phyloP scores from a whole-genome alignment of 1,140 invertebrate genomes.

The Eurytemora carolleeae region DNA sequence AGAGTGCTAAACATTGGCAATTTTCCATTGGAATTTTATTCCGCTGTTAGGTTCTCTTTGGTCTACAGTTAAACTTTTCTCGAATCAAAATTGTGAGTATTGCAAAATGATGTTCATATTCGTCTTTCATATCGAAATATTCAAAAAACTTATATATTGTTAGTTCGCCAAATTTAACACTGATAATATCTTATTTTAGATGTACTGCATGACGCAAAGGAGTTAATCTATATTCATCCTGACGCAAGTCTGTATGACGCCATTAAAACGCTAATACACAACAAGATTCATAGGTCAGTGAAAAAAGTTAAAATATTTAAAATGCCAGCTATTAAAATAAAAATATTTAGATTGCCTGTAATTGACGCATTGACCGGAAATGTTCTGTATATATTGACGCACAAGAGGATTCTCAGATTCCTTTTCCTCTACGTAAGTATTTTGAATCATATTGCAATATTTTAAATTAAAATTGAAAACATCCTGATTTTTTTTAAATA shows the following conservation, averaged over 20 bases:
- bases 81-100: too few species aligned
- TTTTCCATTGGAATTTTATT: too few species aligned
- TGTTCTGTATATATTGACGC: constrained; percentile 94
- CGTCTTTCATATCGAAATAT: too few species aligned
- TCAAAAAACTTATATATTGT: neutral
- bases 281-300: constrained; percentile 63
- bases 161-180: too few species aligned
- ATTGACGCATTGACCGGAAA: constrained; percentile 86
- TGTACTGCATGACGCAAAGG: constrained; percentile 55
- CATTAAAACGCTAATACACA: constrained; percentile 70
- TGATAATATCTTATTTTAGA: constrained; percentile 32
- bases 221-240: constrained; percentile 63
- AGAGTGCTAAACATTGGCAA: too few species aligned
- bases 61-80: too few species aligned
- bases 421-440: constrained; percentile 92
- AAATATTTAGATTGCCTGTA: constrained; percentile 46
- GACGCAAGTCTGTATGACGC: constrained; percentile 79
- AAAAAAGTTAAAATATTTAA: neutral
- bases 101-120: too few species aligned
- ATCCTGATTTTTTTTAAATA: too few species aligned
- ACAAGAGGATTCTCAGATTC: constrained; percentile 94
- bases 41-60: too few species aligned
- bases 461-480: too few species aligned
- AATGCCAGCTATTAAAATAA: neutral
- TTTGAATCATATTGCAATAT: too few species aligned